These are phyloP conservation scores for Lytechinus pictus DNA, from an alignment of 35 echinoderm and acorn worm genomes.

Conservation along the genomic window DNA sequence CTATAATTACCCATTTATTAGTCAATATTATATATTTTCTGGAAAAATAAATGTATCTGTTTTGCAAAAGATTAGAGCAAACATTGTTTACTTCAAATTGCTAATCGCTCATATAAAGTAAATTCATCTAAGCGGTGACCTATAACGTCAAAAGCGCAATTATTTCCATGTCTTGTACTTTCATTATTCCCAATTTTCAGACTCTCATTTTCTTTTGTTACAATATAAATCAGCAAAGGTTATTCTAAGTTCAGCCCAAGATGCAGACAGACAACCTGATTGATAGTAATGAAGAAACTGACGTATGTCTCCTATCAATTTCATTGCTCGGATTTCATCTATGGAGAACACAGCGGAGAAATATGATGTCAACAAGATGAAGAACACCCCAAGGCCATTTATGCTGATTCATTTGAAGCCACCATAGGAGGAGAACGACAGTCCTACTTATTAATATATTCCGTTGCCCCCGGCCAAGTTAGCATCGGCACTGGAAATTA, in stretches of 20 bases:
- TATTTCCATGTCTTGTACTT: not conserved
- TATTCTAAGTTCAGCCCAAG: not conserved
- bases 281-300: not conserved
- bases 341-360: not conserved
- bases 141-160: not conserved
- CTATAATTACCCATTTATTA: too few relatives aligned
- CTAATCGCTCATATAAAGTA: not conserved
- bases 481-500: not conserved
- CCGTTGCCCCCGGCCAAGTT: not conserved
- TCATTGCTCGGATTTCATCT: not conserved
- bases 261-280: not conserved
- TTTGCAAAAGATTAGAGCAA: too few relatives aligned
- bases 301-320: not conserved
- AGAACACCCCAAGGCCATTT: not conserved
- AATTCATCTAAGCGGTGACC: not conserved
- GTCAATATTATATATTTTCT: too few relatives aligned
- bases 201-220: not conserved
- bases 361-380: not conserved
- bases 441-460: slow-evolving; percentile 38
- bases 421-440: not conserved
- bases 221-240: not conserved
- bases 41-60: too few relatives aligned
- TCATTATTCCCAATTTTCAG: not conserved
- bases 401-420: not conserved
- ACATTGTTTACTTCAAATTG: not conserved